Base-by-base conservation (phyloP, 2,113 vertebrate species). In the Entomyzon cyanotis region DNA sequence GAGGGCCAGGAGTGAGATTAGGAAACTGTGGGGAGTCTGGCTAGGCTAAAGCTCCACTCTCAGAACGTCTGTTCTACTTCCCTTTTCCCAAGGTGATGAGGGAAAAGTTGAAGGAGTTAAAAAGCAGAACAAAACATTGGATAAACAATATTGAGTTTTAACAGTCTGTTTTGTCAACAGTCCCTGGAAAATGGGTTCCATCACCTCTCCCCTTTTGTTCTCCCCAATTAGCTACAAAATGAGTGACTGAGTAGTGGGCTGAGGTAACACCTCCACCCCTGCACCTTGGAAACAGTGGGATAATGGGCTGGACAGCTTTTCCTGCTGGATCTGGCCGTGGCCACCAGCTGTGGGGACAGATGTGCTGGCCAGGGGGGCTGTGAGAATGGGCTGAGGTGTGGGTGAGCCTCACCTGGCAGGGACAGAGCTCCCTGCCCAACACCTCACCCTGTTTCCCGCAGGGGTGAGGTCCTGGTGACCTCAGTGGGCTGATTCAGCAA, bases 401-500 rank as follows among this genome's bases (percentile, higher is more conserved):
- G 44, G 10, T 21, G 24, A 67, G 4, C 24, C 14, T 24, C 4
- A 0, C 50, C 58, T 58, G 69, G 84, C n/a, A 25, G 41, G 86
- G 56, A 15, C 14, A 4, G 4, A 41, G 73, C 37, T 87, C 39
- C 0, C 0, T 64, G 20, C 10, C 75, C 17, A 10, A 0, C 84
- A 46, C 62, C 67, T 41, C 37, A 5, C 56, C 28, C 70, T 17
- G 22, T 9, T 52, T 44, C 55, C 84, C 9, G 23, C 37, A 59
- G 39, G 82, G 82, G 5, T 30, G 75, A 87, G 83, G 70, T 78
- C 64, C 81, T 86, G 60, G 39, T 84, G 90, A 75, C 75, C 52
- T 39, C 9, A 20, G 8, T 1, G 2, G 39, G 78, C 89, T 97
- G 97, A 97, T 44, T 92, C 94, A 92, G 95, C 60, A 18, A 60